Conservation (phyloP, 2,113 vertebrate genomes). For the Accipiter cooperii region DNA sequence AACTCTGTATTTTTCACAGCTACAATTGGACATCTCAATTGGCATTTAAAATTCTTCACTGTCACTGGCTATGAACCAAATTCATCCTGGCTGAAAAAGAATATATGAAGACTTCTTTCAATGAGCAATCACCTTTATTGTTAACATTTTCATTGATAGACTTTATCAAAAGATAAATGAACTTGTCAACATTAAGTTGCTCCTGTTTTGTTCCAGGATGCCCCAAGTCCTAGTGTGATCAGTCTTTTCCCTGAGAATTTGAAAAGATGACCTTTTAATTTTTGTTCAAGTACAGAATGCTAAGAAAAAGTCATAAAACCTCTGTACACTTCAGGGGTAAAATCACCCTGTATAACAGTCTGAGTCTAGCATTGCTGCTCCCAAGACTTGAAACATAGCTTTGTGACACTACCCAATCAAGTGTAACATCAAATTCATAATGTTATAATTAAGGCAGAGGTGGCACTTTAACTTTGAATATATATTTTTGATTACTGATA, state of each 20-base stretch:
- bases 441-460: not conserved
- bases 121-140: not conserved
- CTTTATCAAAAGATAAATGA: conserved; percentile 19
- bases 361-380: not conserved
- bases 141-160: not conserved
- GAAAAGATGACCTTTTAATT: conserved; percentile 15
- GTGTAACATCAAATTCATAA: not conserved
- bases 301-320: not conserved
- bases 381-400: not conserved
- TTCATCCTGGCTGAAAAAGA: not conserved
- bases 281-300: not conserved
- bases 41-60: not conserved
- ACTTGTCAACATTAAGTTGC: not conserved
- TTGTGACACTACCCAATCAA: not conserved
- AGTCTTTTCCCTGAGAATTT: not conserved
- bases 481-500: not conserved
- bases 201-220: not conserved
- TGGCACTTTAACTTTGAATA: not conserved
- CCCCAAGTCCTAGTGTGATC: not conserved
- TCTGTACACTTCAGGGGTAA: not conserved
- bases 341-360: not conserved
- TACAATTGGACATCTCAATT: not conserved
- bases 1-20: not conserved
- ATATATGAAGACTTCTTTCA: not conserved
- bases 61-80: not conserved